Conservation (phyloP, 2,797 vertebrate genomes). For the Anas acuta region DNA sequence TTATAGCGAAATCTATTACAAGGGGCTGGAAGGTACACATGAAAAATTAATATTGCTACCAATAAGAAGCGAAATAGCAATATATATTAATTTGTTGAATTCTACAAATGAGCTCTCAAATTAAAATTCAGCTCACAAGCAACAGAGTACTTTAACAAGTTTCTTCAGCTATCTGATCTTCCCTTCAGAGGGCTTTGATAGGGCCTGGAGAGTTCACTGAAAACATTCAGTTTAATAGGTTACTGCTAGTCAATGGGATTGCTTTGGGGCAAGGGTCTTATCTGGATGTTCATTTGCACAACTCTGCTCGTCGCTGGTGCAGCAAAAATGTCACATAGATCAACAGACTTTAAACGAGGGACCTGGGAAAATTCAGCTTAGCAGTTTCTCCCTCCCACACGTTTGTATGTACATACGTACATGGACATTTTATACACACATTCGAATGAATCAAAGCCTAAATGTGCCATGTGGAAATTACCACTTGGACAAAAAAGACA, state of each 20-base stretch:
- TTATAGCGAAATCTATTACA: slow-evolving; percentile 52
- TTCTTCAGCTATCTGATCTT: slow-evolving; percentile 26
- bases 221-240: slow-evolving; percentile 37
- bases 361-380: slow-evolving; percentile 23
- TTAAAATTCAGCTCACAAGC: slow-evolving; percentile 39
- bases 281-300: not conserved
- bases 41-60: slow-evolving; percentile 44
- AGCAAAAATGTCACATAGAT: not conserved
- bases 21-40: slow-evolving; percentile 48
- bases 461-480: slow-evolving; percentile 6
- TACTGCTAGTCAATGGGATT: not conserved
- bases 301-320: not conserved
- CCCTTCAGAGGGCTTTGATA: slow-evolving; percentile 32
- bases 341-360: not conserved
- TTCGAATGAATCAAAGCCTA: slow-evolving; percentile 25
- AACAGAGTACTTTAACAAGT: slow-evolving; percentile 34
- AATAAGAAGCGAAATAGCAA: slow-evolving; percentile 34
- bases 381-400: not conserved
- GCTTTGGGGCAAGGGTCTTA: slow-evolving; percentile 20
- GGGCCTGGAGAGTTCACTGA: slow-evolving; percentile 22
- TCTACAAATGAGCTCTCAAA: slow-evolving; percentile 46
- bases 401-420: not conserved
- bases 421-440: not conserved
- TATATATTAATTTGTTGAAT: slow-evolving; percentile 44
- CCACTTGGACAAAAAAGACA: not conserved